Conservation (phyloP, 2,797 vertebrate species). For the Hozukius guyotensis region DNA sequence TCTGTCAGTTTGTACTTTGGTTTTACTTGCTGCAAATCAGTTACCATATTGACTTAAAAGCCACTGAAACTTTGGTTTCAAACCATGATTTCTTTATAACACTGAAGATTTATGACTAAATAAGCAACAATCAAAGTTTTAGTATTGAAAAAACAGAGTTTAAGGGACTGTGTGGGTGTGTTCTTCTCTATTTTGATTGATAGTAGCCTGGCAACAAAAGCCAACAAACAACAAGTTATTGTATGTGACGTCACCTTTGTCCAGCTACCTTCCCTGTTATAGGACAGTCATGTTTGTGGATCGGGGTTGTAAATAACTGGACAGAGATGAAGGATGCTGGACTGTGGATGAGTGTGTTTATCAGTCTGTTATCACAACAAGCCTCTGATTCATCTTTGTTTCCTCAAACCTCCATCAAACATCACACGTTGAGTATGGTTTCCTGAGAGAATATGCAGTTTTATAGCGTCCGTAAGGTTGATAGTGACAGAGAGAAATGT, state of each 20-base stretch:
- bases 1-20: conserved; percentile 2
- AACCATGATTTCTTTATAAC: neutral
- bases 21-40: conserved; percentile 20
- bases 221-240: neutral
- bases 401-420: neutral
- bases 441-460: conserved; percentile 25
- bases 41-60: neutral
- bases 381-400: conserved; percentile 8
- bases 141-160: neutral
- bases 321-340: neutral
- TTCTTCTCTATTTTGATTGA: neutral
- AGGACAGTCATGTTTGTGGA: neutral
- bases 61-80: neutral
- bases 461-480: conserved; percentile 41
- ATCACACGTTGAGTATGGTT: conserved; percentile 9
- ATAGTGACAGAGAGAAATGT: conserved; percentile 11
- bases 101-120: neutral
- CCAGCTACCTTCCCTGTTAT: neutral
- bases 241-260: neutral
- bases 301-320: neutral
- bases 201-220: neutral
- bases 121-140: neutral
- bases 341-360: neutral
- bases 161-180: neutral
- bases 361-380: conserved; percentile 27